Evolutionary conservation across 2,113 vertebrate genomes (phyloP), one percentile per base, ranked within the genome.

Genomic region (Lepisosteus osseus): DNA sequence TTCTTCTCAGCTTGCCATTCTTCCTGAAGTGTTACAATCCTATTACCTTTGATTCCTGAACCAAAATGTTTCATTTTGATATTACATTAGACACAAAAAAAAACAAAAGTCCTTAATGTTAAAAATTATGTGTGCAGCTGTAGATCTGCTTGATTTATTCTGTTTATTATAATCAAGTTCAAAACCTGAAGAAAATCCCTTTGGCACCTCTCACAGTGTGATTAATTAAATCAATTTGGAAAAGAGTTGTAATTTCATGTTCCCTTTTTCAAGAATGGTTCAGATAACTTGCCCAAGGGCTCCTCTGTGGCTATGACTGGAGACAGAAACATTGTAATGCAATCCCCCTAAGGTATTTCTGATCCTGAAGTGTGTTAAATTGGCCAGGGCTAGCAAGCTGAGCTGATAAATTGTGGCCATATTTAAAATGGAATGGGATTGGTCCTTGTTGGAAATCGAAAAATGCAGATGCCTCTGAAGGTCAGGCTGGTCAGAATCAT

Each of bases 291-390:
- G 51, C 62, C 72, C 61, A 45, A 15, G 64, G 74, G 71, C 68
- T 74, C 75, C 79, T 51, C 41, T 7, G 70, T 70, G 76, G 69
- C 77, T 70, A n/a, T 56, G 59, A 11, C 42, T 45, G 6, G 51
- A 67, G 76, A 51, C 45, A 66, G 57, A 67, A 73, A 71, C 64
- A n/a, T 47, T 72, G 80, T 75, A 80, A 81, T 71, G 7, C 42
- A 47, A 78, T 76, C 76, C 70, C 77, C 73, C 76, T 1, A 59
- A 78, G 82, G 80, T 77, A 73, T 79, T 79, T 79, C 74, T 72
- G 79, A 81, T 82, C 69, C 74, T 73, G 70, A 73, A 76, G 72
- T 76, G 73, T 61, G 65, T 79, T 76, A 68, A 82, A 76, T 79
- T 72, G 75, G 74, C 64, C 72, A 57, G 65, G 57, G 72, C 75